Percentiles rank a stretch among this genome's conserved stretches.
phyloP scores from a whole-genome alignment of 2,797 vertebrate genomes.

The Sebastes diploproa region DNA sequence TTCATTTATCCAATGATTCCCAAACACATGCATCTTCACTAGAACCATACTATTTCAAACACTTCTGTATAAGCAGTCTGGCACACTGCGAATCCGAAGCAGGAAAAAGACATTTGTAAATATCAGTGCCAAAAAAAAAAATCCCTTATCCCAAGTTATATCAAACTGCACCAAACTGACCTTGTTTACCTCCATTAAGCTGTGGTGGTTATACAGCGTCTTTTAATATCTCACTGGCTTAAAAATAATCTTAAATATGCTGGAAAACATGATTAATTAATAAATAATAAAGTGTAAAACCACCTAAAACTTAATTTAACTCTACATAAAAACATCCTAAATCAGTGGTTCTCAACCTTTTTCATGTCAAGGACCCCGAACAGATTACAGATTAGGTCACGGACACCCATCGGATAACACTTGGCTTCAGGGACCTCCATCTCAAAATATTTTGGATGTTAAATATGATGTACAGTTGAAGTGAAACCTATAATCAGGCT shows the following conservation, averaged over 20 bases:
- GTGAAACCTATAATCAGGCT: too few relatives aligned
- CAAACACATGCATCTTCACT: not conserved
- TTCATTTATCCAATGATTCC: not conserved
- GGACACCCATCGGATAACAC: too few relatives aligned
- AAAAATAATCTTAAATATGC: not conserved
- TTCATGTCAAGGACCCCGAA: too few relatives aligned
- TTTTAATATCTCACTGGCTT: not conserved
- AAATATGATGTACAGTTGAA: too few relatives aligned
- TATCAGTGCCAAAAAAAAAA: not conserved
- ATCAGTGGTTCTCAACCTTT: not conserved
- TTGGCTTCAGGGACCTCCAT: too few relatives aligned
- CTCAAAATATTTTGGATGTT: not conserved
- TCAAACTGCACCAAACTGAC: not conserved
- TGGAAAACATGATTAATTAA: not conserved
- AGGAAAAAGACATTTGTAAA: not conserved
- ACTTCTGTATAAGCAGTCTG: too few relatives aligned
- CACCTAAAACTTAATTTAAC: not conserved
- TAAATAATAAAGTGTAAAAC: not conserved
- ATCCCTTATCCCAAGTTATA: not conserved
- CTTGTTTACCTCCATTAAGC: not conserved
- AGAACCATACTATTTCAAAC: not conserved
- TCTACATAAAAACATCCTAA: not conserved
- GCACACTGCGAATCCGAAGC: not conserved
- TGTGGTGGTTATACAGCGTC: not conserved
- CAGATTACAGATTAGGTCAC: too few relatives aligned